These are phyloP conservation scores for Scomber japonicus DNA, from an alignment of 2,113 vertebrate species.

Conservation along the genomic window DNA sequence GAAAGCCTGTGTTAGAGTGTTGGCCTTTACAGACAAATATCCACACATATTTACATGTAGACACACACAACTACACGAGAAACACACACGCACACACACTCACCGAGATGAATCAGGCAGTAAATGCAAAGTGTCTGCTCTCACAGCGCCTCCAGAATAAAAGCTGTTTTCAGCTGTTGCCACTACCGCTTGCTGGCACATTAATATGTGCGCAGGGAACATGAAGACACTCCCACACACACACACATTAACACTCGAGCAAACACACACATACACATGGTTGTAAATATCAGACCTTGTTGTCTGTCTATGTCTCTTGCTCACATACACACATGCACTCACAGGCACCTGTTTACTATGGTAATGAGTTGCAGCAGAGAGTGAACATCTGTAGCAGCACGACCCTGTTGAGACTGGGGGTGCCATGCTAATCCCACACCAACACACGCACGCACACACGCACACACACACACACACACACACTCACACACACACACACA, in stretches of 20 bases:
- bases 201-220: conserved; percentile 59
- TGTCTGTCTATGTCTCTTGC: conserved; percentile 26
- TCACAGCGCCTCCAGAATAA: conserved; percentile 49
- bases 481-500: conserved; percentile 15
- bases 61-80: conserved; percentile 22
- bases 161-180: conserved; percentile 64
- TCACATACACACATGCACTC: conserved; percentile 12
- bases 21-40: conserved; percentile 58
- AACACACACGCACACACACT: conserved; percentile 22
- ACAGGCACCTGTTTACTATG: conserved; percentile 74
- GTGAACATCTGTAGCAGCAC: conserved; percentile 75
- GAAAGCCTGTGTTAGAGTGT: conserved; percentile 30
- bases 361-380: conserved; percentile 75
- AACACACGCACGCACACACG: conserved; percentile 19
- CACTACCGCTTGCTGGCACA: conserved; percentile 47
- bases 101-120: conserved; percentile 55
- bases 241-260: conserved; percentile 19
- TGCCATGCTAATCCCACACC: conserved; percentile 57
- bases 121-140: conserved; percentile 66
- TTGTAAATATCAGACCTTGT: conserved; percentile 53
- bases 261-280: conserved; percentile 24
- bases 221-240: conserved; percentile 42
- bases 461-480: conserved; percentile 20
- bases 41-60: conserved; percentile 44
- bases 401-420: conserved; percentile 67